A percentile compares a stretch with the other conserved stretches of the same genome.
phyloP scores from a whole-genome alignment of 2,888 invertebrate genomes.

The Tribolium freemani region DNA sequence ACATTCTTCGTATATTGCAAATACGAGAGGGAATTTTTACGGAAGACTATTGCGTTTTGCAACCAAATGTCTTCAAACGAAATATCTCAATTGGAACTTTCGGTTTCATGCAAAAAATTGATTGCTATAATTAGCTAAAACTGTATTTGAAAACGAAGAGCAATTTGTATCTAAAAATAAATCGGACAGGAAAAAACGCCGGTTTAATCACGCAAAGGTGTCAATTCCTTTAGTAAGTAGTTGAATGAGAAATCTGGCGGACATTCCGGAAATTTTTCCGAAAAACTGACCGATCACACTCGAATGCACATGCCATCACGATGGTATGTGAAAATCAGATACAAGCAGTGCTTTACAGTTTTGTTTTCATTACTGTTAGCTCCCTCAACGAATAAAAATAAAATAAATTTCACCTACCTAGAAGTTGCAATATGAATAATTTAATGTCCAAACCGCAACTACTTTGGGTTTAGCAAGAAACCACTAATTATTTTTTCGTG shows the following conservation, averaged over 20 bases:
- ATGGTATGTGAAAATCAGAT: background rate
- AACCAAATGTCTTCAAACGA: background rate
- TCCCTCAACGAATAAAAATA: no score
- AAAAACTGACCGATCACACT: background rate
- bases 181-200: background rate
- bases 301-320: background rate
- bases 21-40: background rate
- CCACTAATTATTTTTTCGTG: slow-evolving; percentile 35
- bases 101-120: no score
- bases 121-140: no score
- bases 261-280: background rate
- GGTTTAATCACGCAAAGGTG: background rate
- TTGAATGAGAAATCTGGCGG: background rate
- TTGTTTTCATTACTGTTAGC: background rate
- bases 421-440: background rate
- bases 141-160: no score
- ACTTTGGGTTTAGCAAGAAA: background rate
- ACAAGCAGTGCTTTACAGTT: background rate
- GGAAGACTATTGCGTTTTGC: background rate
- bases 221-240: background rate
- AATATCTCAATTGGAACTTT: background rate
- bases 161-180: no score
- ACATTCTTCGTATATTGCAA: background rate
- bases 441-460: slow-evolving; percentile 8
- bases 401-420: no score